Conservation (phyloP, 2,797 vertebrate species). For the Sebastiscus tertius region DNA sequence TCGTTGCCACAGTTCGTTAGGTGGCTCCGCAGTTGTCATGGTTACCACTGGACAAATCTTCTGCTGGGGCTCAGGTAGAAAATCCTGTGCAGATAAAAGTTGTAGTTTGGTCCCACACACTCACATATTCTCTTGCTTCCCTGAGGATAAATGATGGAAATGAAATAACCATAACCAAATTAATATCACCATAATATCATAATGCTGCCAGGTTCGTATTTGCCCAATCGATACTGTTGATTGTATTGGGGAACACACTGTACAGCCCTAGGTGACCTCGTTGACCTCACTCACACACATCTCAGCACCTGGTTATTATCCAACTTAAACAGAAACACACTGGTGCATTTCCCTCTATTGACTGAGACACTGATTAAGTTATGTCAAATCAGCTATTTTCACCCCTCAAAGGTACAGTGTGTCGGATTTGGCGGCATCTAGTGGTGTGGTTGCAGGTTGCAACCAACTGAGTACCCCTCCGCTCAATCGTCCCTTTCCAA, state of each 20-base stretch:
- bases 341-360: not conserved
- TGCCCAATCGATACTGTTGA: not conserved
- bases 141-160: not conserved
- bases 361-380: not conserved
- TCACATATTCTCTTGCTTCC: not conserved
- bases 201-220: not conserved
- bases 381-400: not conserved
- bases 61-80: not conserved
- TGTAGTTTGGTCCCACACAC: slow-evolving; percentile 3
- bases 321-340: not conserved
- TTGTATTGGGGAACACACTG: not conserved
- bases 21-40: slow-evolving; percentile 69
- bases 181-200: not conserved
- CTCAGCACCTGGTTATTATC: not conserved
- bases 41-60: slow-evolving; percentile 21
- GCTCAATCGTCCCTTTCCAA: too few relatives aligned
- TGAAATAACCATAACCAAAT: too few relatives aligned
- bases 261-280: not conserved
- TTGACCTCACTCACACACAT: not conserved
- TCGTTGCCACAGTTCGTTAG: slow-evolving; percentile 49
- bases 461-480: too few relatives aligned
- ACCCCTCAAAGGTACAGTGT: too few relatives aligned
- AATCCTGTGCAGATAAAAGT: slow-evolving; percentile 13
- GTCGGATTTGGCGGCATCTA: too few relatives aligned
- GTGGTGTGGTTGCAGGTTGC: too few relatives aligned